Conservation (phyloP, 2,888 invertebrate species). For the Phyto melanocephala region DNA sequence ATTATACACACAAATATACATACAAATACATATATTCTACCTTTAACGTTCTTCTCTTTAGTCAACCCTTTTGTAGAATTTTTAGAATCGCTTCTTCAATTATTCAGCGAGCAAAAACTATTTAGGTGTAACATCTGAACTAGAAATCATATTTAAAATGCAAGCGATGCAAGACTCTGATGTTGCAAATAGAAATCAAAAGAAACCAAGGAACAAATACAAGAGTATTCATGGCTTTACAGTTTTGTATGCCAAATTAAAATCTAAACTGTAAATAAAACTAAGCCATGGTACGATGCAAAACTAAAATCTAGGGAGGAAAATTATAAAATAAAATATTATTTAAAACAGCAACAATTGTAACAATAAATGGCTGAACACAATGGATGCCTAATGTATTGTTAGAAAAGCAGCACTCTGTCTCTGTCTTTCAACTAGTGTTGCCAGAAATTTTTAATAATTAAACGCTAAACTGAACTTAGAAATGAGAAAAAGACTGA, state of each 20-base stretch:
- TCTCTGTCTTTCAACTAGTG: too few species aligned
- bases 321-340: background rate
- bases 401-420: slow-evolving; percentile 1
- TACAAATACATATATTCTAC: too few species aligned
- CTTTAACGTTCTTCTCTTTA: background rate
- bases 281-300: background rate
- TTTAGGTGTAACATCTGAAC: background rate
- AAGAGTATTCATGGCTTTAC: background rate
- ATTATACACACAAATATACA: too few species aligned
- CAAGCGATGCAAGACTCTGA: slow-evolving; percentile 7
- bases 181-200: background rate
- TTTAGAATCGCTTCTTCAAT: background rate
- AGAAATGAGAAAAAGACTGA: too few species aligned
- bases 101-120: background rate
- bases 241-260: background rate
- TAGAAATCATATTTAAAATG: slow-evolving; percentile 15
- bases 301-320: background rate
- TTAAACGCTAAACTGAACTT: too few species aligned
- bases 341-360: background rate
- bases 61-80: background rate
- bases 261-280: slow-evolving; percentile 18
- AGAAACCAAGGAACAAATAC: background rate
- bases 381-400: background rate
- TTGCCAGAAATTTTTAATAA: too few species aligned
- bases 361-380: background rate